A percentile compares a stretch with the other conserved stretches of the same genome.
Conservation (phyloP, 1,140 invertebrate species). For the Drosophila ercepeae region DNA sequence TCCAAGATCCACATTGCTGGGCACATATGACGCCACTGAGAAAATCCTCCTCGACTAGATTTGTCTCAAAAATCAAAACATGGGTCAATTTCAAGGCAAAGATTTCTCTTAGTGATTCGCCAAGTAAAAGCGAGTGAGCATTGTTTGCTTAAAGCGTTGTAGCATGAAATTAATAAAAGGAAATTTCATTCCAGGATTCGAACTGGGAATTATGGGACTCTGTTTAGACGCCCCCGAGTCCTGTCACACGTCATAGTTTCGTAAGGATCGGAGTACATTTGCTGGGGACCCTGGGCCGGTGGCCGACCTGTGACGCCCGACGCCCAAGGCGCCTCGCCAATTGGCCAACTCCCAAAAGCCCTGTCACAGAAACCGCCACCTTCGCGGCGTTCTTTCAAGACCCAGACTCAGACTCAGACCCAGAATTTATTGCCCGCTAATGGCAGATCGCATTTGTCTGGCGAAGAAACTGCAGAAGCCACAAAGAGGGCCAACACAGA, state of each 20-base stretch:
- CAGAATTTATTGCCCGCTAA: slow-evolving; percentile 80
- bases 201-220: slow-evolving; percentile 62
- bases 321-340: slow-evolving; percentile 6
- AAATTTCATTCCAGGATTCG: slow-evolving; percentile 50
- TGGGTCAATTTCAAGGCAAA: neutral
- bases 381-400: slow-evolving; percentile 55
- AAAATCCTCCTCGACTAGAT: neutral
- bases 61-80: no score
- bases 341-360: slow-evolving; percentile 19
- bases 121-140: slow-evolving; percentile 6
- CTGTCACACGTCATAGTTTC: slow-evolving; percentile 16
- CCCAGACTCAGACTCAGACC: slow-evolving; percentile 52
- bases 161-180: slow-evolving; percentile 81
- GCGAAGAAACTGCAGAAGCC: slow-evolving; percentile 13
- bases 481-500: slow-evolving; percentile 19
- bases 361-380: slow-evolving; percentile 31
- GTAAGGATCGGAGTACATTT: no score
- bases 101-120: slow-evolving; percentile 7
- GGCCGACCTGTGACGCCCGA: neutral
- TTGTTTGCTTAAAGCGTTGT: slow-evolving; percentile 68
- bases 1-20: slow-evolving; percentile 22
- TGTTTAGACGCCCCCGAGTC: slow-evolving; percentile 27
- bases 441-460: slow-evolving; percentile 72
- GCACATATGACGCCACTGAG: slow-evolving; percentile 18
- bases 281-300: slow-evolving; percentile 5